Base-by-base conservation (phyloP, 2,888 invertebrate genomes). In the Trachelus iudaicus region DNA sequence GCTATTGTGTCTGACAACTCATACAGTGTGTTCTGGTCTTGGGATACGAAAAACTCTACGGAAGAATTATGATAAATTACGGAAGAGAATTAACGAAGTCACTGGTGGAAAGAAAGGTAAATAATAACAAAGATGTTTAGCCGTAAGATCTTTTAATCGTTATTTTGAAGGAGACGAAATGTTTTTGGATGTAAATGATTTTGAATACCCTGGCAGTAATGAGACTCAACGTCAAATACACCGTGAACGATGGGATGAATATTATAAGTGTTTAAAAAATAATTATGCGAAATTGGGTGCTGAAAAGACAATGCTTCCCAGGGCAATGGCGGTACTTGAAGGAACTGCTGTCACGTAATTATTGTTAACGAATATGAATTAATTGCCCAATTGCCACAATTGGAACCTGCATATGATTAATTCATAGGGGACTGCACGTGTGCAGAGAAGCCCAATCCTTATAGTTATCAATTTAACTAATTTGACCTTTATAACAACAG, bases 211-310 rank as follows among this genome's bases (percentile, higher is more conserved):
- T 23, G 91, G 92, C 76, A 88, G 88, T 11, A 92, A 93, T 81
- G 82, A 88, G 69, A 88, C 91, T 77, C 89, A 91, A 76, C 82
- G 89, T 76, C 83, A 91, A 75, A 87, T 92, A 73, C 90, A 93
- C 77, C 85, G 85, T 78, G 86, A 90, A 73, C 90, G 92, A 76
- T 95, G 94, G 94, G 84, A 92, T 1, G 88, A 92, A 15, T 94
- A 94, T 88, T 94, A 94, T 85, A 81, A 90, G 4, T 94, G 94
- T 85, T 88, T 93, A 37, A 85, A 88, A 31, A 85, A 86, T 23
- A 90, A 91, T 85, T 86, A 91, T 71, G 83, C 85, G 2, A 87
- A 84, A 73, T 81, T 93, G 75, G 92, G 92, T 11, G 56, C 85
- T 0, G 88, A 91, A 76, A 90, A 88, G 79, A 90, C 86, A 71